Percentiles rank a stretch among this genome's conserved stretches.
phyloP scores from a whole-genome alignment of 1,140 invertebrate genomes.

The Phthorimaea operculella region DNA sequence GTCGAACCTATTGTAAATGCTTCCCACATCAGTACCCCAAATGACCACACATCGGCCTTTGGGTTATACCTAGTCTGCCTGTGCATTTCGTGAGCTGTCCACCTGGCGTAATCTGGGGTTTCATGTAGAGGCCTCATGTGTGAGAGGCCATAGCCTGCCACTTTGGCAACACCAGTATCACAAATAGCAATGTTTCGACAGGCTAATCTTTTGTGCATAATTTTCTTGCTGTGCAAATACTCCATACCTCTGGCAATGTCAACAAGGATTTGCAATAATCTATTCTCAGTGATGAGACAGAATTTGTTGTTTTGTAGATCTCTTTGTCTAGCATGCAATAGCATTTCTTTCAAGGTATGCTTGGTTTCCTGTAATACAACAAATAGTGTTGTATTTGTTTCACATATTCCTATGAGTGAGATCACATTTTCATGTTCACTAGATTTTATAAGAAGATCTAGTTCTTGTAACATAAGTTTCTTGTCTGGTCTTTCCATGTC shows the following conservation, averaged over 20 bases:
- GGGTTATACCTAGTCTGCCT: constrained; percentile 72
- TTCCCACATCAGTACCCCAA: constrained; percentile 86
- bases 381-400: constrained; percentile 77
- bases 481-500: constrained; percentile 72
- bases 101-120: constrained; percentile 76
- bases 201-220: constrained; percentile 78
- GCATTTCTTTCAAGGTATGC: constrained; percentile 74
- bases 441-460: constrained; percentile 77
- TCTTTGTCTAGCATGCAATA: constrained; percentile 73
- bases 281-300: constrained; percentile 71
- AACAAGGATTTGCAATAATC: constrained; percentile 68
- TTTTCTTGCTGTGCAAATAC: constrained; percentile 71
- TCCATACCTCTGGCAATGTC: constrained; percentile 75
- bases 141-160: constrained; percentile 77
- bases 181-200: constrained; percentile 75
- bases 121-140: constrained; percentile 64
- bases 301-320: constrained; percentile 72
- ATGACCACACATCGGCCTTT: constrained; percentile 86
- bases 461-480: constrained; percentile 76
- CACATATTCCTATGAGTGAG: constrained; percentile 81
- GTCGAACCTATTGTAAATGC: constrained; percentile 84
- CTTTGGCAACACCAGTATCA: constrained; percentile 73
- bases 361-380: constrained; percentile 76
- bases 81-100: constrained; percentile 82
- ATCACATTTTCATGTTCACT: constrained; percentile 78